Conservation (phyloP, 2,797 vertebrate species). For the Galagoides demidoff region DNA sequence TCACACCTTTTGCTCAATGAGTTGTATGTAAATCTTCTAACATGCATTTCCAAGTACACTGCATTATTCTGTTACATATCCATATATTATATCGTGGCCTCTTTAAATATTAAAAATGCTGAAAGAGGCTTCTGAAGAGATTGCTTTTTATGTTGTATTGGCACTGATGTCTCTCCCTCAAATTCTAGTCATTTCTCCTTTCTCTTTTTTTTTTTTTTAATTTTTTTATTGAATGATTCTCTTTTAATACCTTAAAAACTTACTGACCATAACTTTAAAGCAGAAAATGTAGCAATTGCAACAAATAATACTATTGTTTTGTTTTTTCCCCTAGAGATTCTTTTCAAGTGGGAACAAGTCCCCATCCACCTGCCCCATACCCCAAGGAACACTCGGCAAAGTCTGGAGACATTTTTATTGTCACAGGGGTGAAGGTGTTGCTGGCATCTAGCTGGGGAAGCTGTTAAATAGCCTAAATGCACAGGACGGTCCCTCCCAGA, state of each 20-base stretch:
- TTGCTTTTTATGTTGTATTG: not conserved
- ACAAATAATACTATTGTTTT: not conserved
- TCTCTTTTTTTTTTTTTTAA: too few species aligned
- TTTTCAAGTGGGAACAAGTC: not conserved
- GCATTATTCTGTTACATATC: constrained; percentile 26
- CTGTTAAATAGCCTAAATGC: not conserved
- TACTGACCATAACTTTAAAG: not conserved
- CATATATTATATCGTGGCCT: constrained; percentile 23
- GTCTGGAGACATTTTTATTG: not conserved
- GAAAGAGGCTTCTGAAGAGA: constrained; percentile 62
- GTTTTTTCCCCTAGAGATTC: not conserved
- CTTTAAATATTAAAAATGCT: constrained; percentile 57
- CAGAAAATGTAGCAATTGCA: not conserved
- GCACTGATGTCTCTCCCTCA: constrained; percentile 29
- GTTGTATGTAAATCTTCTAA: constrained; percentile 74
- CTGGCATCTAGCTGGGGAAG: not conserved
- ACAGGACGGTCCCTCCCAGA: fast-evolving
- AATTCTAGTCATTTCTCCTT: not conserved
- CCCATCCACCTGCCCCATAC: not conserved
- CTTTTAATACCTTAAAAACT: not conserved
- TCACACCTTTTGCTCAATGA: constrained; percentile 78
- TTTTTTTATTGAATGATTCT: too few species aligned
- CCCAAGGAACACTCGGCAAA: not conserved
- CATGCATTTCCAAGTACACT: constrained; percentile 72
- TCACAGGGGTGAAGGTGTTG: fast-evolving